A percentile compares a stretch with the other conserved stretches of the same genome.
These are phyloP conservation scores for Cenopis cana DNA, from an alignment of 2,888 invertebrate genomes.

Conservation along the genomic window DNA sequence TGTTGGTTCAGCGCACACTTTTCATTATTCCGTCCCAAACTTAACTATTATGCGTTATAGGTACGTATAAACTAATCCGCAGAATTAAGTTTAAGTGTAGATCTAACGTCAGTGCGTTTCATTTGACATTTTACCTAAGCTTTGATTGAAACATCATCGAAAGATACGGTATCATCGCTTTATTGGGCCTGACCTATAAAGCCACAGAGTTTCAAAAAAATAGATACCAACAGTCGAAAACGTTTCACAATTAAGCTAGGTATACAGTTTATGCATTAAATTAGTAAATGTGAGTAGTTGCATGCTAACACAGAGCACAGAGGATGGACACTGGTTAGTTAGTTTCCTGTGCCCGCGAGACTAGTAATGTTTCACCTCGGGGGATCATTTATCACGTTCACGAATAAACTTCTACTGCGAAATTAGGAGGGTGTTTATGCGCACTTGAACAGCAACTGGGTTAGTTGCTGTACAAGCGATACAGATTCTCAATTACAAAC, in stretches of 20 bases:
- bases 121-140: too few relatives aligned
- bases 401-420: not conserved
- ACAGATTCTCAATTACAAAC: not conserved
- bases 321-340: not conserved
- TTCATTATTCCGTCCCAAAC: too few relatives aligned
- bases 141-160: not conserved
- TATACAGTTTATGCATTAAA: not conserved
- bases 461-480: not conserved
- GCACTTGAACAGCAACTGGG: too few relatives aligned
- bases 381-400: constrained; percentile 16
- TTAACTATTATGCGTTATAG: too few relatives aligned
- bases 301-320: not conserved
- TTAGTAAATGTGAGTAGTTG: not conserved
- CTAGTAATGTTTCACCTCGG: constrained; percentile 2
- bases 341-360: constrained; percentile 5
- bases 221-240: not conserved
- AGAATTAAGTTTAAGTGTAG: too few relatives aligned
- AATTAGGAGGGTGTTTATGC: not conserved
- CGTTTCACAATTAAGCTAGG: not conserved
- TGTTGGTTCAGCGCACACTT: too few relatives aligned
- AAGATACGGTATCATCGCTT: too few relatives aligned
- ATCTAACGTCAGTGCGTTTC: too few relatives aligned
- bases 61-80: too few relatives aligned
- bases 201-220: too few relatives aligned
- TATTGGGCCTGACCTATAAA: too few relatives aligned